These are phyloP conservation scores for Sphaerophoria rueppellii DNA, from an alignment of 2,888 invertebrate species.

Conservation along the genomic window DNA sequence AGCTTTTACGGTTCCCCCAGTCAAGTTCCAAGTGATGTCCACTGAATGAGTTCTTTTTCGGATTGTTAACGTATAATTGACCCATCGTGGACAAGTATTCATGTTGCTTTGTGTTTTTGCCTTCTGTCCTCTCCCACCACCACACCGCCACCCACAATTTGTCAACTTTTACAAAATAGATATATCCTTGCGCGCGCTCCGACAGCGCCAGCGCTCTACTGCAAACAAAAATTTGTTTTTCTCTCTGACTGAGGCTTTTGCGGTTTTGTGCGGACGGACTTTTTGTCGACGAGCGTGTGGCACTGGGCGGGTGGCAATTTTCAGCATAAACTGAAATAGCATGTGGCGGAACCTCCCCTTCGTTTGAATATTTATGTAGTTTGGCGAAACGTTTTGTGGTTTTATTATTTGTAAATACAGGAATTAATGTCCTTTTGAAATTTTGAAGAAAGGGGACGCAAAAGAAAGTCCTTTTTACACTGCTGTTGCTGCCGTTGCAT, in stretches of 20 bases:
- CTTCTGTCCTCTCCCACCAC: background rate
- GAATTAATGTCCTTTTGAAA: constrained; percentile 69
- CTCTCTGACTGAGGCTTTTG: constrained; percentile 68
- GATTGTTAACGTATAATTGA: constrained; percentile 64
- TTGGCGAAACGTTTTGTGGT: constrained; percentile 75
- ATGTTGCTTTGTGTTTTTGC: constrained; percentile 30
- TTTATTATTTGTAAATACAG: constrained; percentile 76
- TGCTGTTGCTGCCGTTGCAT: background rate
- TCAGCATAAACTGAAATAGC: constrained; percentile 1
- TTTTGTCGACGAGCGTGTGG: constrained; percentile 52
- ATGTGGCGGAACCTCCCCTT: constrained; percentile 20
- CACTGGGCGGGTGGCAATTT: constrained; percentile 49
- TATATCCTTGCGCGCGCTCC: constrained; percentile 60
- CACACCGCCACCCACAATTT: constrained; percentile 16
- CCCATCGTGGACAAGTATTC: constrained; percentile 58
- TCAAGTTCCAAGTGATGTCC: background rate
- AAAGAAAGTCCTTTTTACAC: constrained; percentile 35
- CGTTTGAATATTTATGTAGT: constrained; percentile 70
- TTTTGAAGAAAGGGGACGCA: background rate
- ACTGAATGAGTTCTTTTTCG: constrained; percentile 37
- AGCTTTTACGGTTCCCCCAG: constrained; percentile 11
- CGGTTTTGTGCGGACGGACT: constrained; percentile 60
- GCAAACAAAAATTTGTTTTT: constrained; percentile 59
- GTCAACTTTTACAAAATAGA: constrained; percentile 1
- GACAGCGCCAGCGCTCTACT: constrained; percentile 15